Conservation (phyloP, 2,888 invertebrate genomes). For the Coleophora flavipennella region DNA sequence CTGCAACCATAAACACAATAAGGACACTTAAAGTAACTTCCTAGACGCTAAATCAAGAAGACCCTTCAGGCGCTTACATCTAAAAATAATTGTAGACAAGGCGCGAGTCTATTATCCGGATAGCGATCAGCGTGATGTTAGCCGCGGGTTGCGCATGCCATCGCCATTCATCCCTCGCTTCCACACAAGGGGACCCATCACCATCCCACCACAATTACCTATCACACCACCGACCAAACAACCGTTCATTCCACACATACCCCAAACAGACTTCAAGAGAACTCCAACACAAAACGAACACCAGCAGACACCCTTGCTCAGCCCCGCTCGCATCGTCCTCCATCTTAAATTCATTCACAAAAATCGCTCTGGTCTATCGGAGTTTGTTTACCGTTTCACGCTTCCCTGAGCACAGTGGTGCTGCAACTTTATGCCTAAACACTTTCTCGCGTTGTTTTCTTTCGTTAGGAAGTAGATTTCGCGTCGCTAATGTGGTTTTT, state of each 20-base stretch:
- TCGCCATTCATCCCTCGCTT: constrained; percentile 65
- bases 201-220: constrained; percentile 9
- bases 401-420: constrained; percentile 30
- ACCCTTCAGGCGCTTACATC: constrained; percentile 25
- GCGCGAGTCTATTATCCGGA: constrained; percentile 24
- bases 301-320: constrained; percentile 22
- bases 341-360: constrained; percentile 73
- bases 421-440: constrained; percentile 19
- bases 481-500: constrained; percentile 27
- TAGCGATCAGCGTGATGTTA: constrained; percentile 58
- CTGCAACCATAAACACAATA: no score
- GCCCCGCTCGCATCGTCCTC: constrained; percentile 53
- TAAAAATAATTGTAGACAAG: constrained; percentile 56
- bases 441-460: constrained; percentile 16
- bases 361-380: constrained; percentile 52
- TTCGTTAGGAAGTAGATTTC: constrained; percentile 15
- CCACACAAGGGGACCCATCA: constrained; percentile 36
- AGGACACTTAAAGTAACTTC: no score
- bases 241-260: constrained; percentile 9
- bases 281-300: constrained; percentile 26
- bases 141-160: constrained; percentile 52
- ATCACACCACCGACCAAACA: no score
- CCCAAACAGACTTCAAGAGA: constrained; percentile 20
- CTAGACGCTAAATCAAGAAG: no score
- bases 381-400: constrained; percentile 64